Base-by-base conservation (phyloP, 2,797 vertebrate species). In the Manis pentadactyla region DNA sequence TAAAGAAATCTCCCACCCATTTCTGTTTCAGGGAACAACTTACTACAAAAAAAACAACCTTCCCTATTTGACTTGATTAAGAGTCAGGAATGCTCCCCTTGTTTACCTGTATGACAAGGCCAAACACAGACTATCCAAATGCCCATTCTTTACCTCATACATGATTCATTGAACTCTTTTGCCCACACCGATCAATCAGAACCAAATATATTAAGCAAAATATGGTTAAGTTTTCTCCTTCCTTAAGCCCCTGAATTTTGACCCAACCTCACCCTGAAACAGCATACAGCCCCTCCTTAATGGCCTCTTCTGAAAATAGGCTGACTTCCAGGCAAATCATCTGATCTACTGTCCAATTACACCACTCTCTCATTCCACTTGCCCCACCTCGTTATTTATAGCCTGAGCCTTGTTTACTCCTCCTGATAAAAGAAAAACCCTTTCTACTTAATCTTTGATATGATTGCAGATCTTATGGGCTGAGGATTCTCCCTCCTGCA, bases 181-280 rank as follows among this genome's bases (percentile, higher is more conserved):
- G 55, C 39, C 2, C 25, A 31, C n/a, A 39, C 2, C 51, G 57
- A 92, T 63, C 61, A 83, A 27, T 27, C 19, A 51, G 53, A 78
- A 57, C 19, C 12, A 93, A 90, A 73, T 29, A 2, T 5, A 78
- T 34, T 81, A 84, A 63, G 3, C 21, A 23, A 82, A 75, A 25
- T 69, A 85, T 61, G 23, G 34, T 93, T 91, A 83, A 53, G 23
- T 61, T 90, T 83, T 87, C 51, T 90, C 42, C 5, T 96, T 93
- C 37, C 55, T 25, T 37, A 27, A 42, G 42, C 13, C 5, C 53
- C 69, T 92, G 23, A 53, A 46, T 11, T 88, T 61, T 93, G 71
- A 84, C 34, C 17, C 42, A 68, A 10, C 31, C n/a, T 92, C 7
- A 75, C 15, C 19, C 8, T 71, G 34, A 39, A n/a, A 31, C 64